phyloP scores from a whole-genome alignment of 2,797 vertebrate genomes.

The Periophthalmus magnuspinnatus region DNA sequence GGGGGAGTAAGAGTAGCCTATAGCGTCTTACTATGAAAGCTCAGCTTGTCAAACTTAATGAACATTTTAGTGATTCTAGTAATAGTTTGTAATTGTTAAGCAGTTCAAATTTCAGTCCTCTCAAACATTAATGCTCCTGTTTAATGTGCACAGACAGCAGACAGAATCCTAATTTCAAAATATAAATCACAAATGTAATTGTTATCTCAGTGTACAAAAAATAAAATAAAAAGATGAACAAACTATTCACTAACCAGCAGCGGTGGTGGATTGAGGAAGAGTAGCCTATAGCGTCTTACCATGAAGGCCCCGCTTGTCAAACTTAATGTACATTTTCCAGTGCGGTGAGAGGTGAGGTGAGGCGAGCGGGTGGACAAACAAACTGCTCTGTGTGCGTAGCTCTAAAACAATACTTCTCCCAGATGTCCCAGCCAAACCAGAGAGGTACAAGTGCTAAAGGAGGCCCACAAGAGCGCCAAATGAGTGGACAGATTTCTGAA shows the following conservation, averaged over 20 bases:
- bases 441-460: slow-evolving; percentile 36
- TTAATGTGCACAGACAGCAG: too few species aligned
- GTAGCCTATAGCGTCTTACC: slow-evolving; percentile 65
- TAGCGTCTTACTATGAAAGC: slow-evolving; percentile 71
- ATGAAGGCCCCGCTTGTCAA: slow-evolving; percentile 78
- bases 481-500: slow-evolving; percentile 39
- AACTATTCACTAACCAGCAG: not conserved
- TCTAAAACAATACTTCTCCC: slow-evolving; percentile 75
- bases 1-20: slow-evolving; percentile 57
- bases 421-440: slow-evolving; percentile 64
- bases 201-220: too few species aligned
- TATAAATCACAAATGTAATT: too few species aligned
- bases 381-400: slow-evolving; percentile 66
- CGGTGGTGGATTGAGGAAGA: slow-evolving; percentile 45
- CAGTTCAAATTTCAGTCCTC: too few species aligned
- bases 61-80: slow-evolving; percentile 62
- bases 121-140: too few species aligned
- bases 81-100: too few species aligned
- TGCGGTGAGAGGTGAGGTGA: slow-evolving; percentile 64
- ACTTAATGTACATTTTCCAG: slow-evolving; percentile 78
- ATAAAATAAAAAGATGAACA: too few species aligned
- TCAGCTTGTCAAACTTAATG: slow-evolving; percentile 77
- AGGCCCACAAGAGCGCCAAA: slow-evolving; percentile 40
- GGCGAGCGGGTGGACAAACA: slow-evolving; percentile 70
- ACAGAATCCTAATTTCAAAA: too few species aligned